Base-by-base conservation (phyloP, 2,888 invertebrate species). In the Rotaria macrura region DNA sequence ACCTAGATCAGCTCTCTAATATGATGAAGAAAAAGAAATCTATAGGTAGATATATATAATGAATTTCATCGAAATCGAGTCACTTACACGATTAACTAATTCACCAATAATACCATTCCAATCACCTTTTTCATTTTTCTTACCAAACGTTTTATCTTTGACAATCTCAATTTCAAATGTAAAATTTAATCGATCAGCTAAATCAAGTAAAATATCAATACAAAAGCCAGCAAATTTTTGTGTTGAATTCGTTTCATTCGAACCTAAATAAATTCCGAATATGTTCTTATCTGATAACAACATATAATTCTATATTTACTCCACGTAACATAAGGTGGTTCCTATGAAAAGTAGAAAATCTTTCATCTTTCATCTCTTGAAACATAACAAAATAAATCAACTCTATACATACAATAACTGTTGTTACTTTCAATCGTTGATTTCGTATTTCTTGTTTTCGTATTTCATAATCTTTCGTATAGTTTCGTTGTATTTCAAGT, bases 1-100 rank as follows among this genome's bases (percentile, higher is more conserved):
- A 47, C 84, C 84, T 57, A 86, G 49, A 86, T 86, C 86, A 34
- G 86, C 86, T 57, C 7, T 40, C 65, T 65, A 34, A 34, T 17
- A 65, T 38, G 47, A 47, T n/a, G 5, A 47, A 47, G 47, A 65
- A 65, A 2, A 17, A 65, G 9, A 4, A 49, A 65, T n/a, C n/a
- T n/a, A 65, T 4, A 5, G 34, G 2, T n/a, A n/a, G n/a, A n/a
- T n/a, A n/a, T n/a, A n/a, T n/a, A 34, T 38, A 29, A 65, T 65
- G 12, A 34, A 65, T 65, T 29, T 65, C 38, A 1, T 65, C 20
- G 5, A 65, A 65, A 14, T 6, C 38, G 34, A 65, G 10, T 65
- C n/a, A 34, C 65, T 4, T 65, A 65, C 65, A 6, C 65, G 65
- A 34, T 65, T 1, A 20, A 65, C 65, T 65, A 65, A 65, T 65